phyloP scores from a whole-genome alignment of 1,140 invertebrate species.

The Palaemon carinicauda region DNA sequence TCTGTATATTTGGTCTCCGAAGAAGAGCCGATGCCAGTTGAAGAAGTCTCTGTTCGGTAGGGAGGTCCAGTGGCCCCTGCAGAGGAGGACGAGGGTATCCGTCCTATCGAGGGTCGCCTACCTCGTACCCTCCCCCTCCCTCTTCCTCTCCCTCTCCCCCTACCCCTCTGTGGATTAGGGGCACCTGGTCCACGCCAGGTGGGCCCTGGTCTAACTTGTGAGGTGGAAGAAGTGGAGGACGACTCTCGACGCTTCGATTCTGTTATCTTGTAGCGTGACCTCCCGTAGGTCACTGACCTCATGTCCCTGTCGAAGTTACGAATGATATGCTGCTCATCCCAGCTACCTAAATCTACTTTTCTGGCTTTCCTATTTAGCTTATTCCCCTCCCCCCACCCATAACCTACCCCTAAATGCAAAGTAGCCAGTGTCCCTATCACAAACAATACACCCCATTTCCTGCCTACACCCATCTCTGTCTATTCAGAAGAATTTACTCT shows the following conservation, averaged over 20 bases:
- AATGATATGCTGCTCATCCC: neutral
- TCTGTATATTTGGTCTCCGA: slow-evolving; percentile 41
- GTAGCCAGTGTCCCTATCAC: neutral
- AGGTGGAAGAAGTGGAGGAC: neutral
- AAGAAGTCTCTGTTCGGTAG: neutral
- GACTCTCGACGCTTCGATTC: neutral
- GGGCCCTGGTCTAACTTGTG: neutral
- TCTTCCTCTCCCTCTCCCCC: neutral
- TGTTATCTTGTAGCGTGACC: slow-evolving; percentile 28
- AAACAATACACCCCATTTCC: neutral
- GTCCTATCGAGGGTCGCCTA: neutral
- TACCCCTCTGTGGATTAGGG: neutral
- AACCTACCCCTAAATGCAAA: neutral
- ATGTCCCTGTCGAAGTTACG: neutral
- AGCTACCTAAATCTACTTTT: neutral
- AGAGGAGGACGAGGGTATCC: neutral
- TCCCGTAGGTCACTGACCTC: slow-evolving; percentile 13
- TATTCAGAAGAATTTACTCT: too few relatives aligned
- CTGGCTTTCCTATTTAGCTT: too few relatives aligned
- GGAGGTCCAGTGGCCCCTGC: neutral
- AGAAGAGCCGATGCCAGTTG: slow-evolving; percentile 1
- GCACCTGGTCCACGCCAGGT: neutral
- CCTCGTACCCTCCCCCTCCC: neutral
- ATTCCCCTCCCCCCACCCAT: neutral
- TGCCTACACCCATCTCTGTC: neutral